phyloP scores from a whole-genome alignment of 2,888 invertebrate genomes.

The Aphodius sticticus region DNA sequence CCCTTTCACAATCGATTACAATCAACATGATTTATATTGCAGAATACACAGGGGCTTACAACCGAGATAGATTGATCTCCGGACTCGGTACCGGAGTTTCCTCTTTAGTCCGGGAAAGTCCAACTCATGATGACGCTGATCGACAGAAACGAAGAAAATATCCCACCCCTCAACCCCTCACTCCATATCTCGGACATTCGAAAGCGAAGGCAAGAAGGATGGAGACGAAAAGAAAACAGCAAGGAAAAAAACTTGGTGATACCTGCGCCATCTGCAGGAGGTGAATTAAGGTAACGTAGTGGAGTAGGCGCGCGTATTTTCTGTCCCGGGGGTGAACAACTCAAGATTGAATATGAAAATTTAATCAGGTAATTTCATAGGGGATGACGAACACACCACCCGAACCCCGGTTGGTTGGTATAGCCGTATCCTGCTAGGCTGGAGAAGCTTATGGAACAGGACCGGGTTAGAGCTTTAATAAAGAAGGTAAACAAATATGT shows the following conservation, averaged over 20 bases:
- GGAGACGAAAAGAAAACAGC: constrained; percentile 21
- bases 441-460: neutral
- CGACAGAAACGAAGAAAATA: constrained; percentile 14
- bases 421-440: neutral
- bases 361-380: constrained; percentile 78
- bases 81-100: constrained; percentile 12
- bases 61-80: constrained; percentile 18
- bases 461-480: neutral
- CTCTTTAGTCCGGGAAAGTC: constrained; percentile 25
- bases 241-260: constrained; percentile 32
- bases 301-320: constrained; percentile 46
- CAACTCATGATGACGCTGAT: constrained; percentile 29
- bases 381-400: constrained; percentile 58
- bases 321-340: constrained; percentile 69
- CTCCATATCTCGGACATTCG: constrained; percentile 8
- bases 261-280: constrained; percentile 40
- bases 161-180: neutral
- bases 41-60: constrained; percentile 31
- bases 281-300: constrained; percentile 44
- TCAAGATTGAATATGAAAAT: constrained; percentile 84
- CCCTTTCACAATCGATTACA: constrained; percentile 34
- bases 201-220: neutral
- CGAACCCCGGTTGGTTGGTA: constrained; percentile 29
- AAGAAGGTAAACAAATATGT: neutral
- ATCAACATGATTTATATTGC: constrained; percentile 38